A percentile compares a stretch with the other conserved stretches of the same genome.
Conservation (phyloP, 2,888 invertebrate genomes). For the Aphrophora alni region DNA sequence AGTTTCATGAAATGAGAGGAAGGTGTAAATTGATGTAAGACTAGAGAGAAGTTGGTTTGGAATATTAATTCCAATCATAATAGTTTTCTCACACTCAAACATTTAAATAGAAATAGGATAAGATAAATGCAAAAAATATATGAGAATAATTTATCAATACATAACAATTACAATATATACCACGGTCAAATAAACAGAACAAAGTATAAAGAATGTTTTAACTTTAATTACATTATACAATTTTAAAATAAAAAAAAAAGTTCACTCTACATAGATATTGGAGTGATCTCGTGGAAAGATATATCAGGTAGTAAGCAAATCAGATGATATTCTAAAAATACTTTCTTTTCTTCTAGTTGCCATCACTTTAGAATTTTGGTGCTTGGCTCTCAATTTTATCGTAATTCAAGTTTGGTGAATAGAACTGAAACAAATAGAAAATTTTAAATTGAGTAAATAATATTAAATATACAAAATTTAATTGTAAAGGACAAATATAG, state of each 20-base stretch:
- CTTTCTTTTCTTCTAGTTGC: neutral
- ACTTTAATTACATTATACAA: neutral
- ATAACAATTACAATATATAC: too few species aligned
- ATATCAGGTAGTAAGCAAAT: neutral
- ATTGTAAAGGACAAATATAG: neutral
- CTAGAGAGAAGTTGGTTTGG: too few species aligned
- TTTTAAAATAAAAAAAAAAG: neutral
- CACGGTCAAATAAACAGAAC: neutral
- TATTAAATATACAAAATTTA: neutral
- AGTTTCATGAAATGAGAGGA: too few species aligned
- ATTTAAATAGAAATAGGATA: too few species aligned
- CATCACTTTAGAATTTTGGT: conserved; percentile 67
- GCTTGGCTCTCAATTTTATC: conserved; percentile 69
- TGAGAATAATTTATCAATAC: too few species aligned
- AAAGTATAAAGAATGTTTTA: neutral
- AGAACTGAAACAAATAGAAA: conserved; percentile 68
- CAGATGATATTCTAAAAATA: neutral
- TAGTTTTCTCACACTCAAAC: too few species aligned
- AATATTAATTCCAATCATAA: too few species aligned
- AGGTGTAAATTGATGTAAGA: too few species aligned
- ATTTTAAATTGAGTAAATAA: conserved; percentile 3
- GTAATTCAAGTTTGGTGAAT: conserved; percentile 73
- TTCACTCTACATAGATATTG: neutral
- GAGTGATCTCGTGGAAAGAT: neutral
- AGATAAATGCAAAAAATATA: too few species aligned